Evolutionary conservation across 2,113 vertebrate species (phyloP), one percentile per base, ranked within the genome.

Genomic region (Platichthys flesus): DNA sequence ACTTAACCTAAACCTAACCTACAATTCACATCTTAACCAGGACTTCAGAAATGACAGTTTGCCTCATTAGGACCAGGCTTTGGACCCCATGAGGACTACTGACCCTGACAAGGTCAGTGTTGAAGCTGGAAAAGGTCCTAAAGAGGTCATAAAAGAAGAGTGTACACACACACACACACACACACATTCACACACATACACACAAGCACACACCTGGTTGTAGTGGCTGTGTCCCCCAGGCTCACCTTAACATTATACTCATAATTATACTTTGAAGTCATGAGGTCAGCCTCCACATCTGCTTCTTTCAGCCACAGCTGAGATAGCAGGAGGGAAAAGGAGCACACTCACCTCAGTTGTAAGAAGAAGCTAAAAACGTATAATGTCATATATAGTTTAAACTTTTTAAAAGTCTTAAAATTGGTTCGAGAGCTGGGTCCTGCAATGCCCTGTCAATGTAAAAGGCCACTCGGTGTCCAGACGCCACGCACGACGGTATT

Each of bases 281-380:
- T 0, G 24, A 67, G 67, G 76, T 82, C 71, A 75, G 5, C 4
- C 14, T 14, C 24, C 68, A 83, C 77, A 73, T 78, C 84, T 90
- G 85, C 40, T 66, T 23, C 49, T 62, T 56, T 31, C 6, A 58
- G 23, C 26, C 54, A 62, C 35, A 26, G 58, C 74, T 68, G 63
- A 28, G 26, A 28, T 20, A 54, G 5, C 42, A 1, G 40, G 40
- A 42, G 9, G 40, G 40, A 4, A 13, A 42, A 3, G 2, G 3
- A 42, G 40, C 40, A 42, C 40, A 13, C 40, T 42, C 40, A 37
- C 56, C 20, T 45, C 20, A 63, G 24, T 49, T 58, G 56, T 13
- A 54, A 13, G 21, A 3, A 37, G 14, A 20, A 9, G 23, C 15
- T 40, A 10, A 14, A 21, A 2, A 28, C 15, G 24, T 21, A 6